phyloP scores from a whole-genome alignment of 2,888 invertebrate species.

The Vanessa cardui region DNA sequence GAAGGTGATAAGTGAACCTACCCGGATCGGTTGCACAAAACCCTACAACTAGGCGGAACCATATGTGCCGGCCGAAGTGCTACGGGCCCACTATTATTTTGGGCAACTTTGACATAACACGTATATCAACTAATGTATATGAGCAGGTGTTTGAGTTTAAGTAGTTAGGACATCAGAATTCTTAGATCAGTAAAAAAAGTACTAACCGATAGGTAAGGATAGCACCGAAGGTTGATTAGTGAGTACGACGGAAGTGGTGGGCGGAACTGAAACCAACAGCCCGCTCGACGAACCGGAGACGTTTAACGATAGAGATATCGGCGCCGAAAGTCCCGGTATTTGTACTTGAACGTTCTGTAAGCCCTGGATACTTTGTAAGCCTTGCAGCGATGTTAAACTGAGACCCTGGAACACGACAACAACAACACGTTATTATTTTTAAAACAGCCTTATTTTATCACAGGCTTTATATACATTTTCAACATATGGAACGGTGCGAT shows the following conservation, averaged over 20 bases:
- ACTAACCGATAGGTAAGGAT: slow-evolving; percentile 84
- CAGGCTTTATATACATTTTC: no score
- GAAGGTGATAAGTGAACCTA: no score
- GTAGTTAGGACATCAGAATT: background rate
- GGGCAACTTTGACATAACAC: no score
- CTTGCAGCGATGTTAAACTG: slow-evolving; percentile 89
- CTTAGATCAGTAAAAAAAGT: background rate
- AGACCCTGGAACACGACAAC: slow-evolving; percentile 79
- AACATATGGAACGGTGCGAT: no score
- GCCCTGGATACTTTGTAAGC: slow-evolving; percentile 88
- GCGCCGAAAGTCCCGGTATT: slow-evolving; percentile 92
- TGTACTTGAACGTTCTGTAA: slow-evolving; percentile 92
- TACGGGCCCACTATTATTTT: no score
- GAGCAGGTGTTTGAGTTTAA: background rate
- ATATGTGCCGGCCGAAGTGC: no score
- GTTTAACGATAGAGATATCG: slow-evolving; percentile 90
- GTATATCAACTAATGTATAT: no score
- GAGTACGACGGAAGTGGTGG: slow-evolving; percentile 75
- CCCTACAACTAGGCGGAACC: no score
- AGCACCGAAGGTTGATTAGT: slow-evolving; percentile 83
- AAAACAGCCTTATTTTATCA: no score
- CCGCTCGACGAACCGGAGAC: slow-evolving; percentile 86
- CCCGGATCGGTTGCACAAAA: no score
- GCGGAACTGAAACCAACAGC: slow-evolving; percentile 86
- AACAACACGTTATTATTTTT: background rate